Base-by-base conservation (phyloP, 1,140 invertebrate genomes). In the Drosophila kurseongensis region DNA sequence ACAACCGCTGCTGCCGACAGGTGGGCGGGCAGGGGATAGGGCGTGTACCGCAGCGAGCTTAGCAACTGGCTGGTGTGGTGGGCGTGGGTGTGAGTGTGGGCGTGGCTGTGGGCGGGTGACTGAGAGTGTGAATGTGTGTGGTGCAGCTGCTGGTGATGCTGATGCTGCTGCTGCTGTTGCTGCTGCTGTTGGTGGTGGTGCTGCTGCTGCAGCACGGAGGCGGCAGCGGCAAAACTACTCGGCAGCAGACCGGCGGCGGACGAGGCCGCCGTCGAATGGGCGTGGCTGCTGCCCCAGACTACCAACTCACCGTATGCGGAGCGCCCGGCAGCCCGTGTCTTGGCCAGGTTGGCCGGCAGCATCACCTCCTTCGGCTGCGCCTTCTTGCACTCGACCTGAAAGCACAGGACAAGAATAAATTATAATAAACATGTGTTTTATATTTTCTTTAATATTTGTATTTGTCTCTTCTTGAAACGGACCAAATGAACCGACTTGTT, bases 351-450 rank as follows among this genome's bases (percentile, higher is more conserved):
- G 68, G 97, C 96, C 84, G 98, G 97, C 92, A 99, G 95, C 98
- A 99, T 99, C 88, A 99, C 98, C 95, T 99, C 98, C 95, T 99
- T 99, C 61, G 98, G 98, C 93, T 99, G 98, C 92, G 98, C 98
- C 94, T 99, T 99, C 96, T 99, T 99, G 95, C 98, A 99, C 95
- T 99, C 98, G 93, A 99, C 98, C 98, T 99, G 94, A 5, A 32
- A 29, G 27, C 7, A 14, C 1, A 69, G 0, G 40, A 38, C 0
- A 27, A 56, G 29, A 6, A 32, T 32, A 32, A 7, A 32, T 2
- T 7, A 8, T 2, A 32, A 7, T 32, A 0, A 7, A 7, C 0
- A 7, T 32, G 1, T 7, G 29, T 4, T 32, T 32, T 32, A 9
- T 12, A 36, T 36, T 0, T 36, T n/a, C n/a, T n/a, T n/a, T n/a